Base-by-base conservation (phyloP, 2,797 vertebrate species). In the Pangasius mekongensis region DNA sequence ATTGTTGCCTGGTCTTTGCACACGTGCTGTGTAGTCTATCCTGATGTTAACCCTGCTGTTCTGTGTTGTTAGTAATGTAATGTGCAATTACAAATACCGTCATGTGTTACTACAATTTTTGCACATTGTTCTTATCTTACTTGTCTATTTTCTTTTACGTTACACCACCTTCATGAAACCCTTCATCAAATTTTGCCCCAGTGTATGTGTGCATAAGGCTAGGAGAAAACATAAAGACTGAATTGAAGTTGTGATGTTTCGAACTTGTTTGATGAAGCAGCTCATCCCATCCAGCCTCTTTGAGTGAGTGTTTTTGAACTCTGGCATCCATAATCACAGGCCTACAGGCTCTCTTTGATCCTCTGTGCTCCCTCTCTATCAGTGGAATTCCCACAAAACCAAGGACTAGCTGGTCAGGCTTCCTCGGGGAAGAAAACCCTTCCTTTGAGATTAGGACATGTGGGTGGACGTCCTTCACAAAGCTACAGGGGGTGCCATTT, bases 291-390 rank as follows among this genome's bases (percentile, higher is more conserved):
- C 71, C 64, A 54, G 66, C 47, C 88, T 62, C 73, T 86, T 87
- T 43, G 74, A 83, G 39, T 33, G 43, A 87, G 52, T 3, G 80
- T 85, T 90, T 90, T 91, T 84, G 87, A 91, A 85, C 83, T 91
- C 88, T 11, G 84, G 74, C 89, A 91, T 87, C 88, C 88, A 92
- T 92, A 93, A 93, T 91, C 86, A 87, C 78, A 85, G 88, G 86
- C 89, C 67, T 85, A 69, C 84, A 78, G 89, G 66, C 71, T 86
- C 84, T 60, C 90, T 94, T 94, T 94, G 92, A 94, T 94, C 92
- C 89, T 90, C 89, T 39, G 33, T 60, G 85, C 83, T 67, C 60
- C 47, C n/a, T 60, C 86, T 89, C 83, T 89, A 88, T 93, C 90
- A 86, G 86, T 83, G 64, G 73, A 80, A 91, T 90, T 89, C 90